A percentile compares a stretch with the other conserved stretches of the same genome.
These are phyloP conservation scores for Zonitis immaculata DNA, from an alignment of 2,888 invertebrate species.

Conservation along the genomic window DNA sequence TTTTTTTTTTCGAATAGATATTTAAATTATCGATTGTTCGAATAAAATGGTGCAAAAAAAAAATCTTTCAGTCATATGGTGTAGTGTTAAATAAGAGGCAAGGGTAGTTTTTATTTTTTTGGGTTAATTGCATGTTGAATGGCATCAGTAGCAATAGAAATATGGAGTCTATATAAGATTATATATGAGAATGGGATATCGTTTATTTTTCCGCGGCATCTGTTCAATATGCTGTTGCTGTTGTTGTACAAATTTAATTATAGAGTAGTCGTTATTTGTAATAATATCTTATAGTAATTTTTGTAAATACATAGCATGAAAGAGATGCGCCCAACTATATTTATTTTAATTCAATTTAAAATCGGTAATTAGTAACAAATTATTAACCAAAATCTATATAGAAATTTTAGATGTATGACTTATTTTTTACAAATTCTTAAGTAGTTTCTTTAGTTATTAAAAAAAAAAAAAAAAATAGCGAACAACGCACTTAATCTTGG, in stretches of 20 bases:
- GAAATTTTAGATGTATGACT: background rate
- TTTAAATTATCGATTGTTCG: background rate
- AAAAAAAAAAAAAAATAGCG: too few species aligned
- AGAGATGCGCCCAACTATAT: constrained; percentile 25
- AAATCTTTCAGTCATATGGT: constrained; percentile 21
- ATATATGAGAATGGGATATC: constrained; percentile 26
- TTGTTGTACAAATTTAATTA: constrained; percentile 38
- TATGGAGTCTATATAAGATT: constrained; percentile 20
- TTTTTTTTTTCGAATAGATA: too few species aligned
- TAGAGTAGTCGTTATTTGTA: constrained; percentile 38
- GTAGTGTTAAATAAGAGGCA: constrained; percentile 15
- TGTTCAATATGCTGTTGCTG: constrained; percentile 26
- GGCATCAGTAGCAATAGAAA: constrained; percentile 24
- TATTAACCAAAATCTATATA: constrained; percentile 11
- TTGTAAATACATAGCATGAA: constrained; percentile 34
- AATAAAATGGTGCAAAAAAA: constrained; percentile 10
- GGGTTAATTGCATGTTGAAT: constrained; percentile 31
- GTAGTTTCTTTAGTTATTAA: too few species aligned
- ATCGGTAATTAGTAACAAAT: too few species aligned
- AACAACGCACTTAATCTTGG: too few species aligned
- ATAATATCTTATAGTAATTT: constrained; percentile 43
- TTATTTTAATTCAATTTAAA: constrained; percentile 34
- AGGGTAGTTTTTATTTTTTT: constrained; percentile 17
- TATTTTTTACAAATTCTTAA: too few species aligned
- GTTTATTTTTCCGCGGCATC: constrained; percentile 32